Percentiles rank a stretch among this genome's conserved stretches.
Conservation (phyloP, 1,140 invertebrate genomes). For the Calosoma granatense region DNA sequence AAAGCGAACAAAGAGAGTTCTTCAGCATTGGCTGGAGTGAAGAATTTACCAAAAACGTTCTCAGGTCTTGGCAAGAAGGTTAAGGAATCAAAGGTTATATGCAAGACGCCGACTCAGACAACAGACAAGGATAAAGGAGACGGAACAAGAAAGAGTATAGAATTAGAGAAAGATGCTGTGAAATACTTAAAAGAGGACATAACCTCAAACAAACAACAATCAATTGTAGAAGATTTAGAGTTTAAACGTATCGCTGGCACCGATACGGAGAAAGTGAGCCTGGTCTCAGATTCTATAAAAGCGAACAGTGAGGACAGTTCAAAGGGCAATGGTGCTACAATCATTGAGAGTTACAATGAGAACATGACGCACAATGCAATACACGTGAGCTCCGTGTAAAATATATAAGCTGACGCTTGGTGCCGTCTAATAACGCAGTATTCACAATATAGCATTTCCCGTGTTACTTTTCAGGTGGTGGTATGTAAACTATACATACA, state of each 20-base stretch:
- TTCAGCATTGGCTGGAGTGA: slow-evolving; percentile 15
- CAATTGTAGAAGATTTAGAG: not conserved
- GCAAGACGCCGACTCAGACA: not conserved
- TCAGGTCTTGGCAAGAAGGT: slow-evolving; percentile 31
- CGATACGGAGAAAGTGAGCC: not conserved
- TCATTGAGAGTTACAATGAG: not conserved
- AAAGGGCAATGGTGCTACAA: not conserved
- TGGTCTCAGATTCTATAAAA: slow-evolving; percentile 2
- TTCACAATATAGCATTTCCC: not conserved
- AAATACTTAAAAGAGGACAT: not conserved
- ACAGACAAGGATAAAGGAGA: not conserved
- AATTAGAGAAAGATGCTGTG: not conserved
- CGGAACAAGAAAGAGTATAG: not conserved
- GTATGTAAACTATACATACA: too few species aligned
- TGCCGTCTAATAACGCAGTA: not conserved
- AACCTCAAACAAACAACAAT: not conserved
- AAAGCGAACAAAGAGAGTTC: slow-evolving; percentile 2
- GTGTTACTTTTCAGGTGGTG: not conserved
- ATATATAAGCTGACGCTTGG: not conserved
- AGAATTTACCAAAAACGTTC: slow-evolving; percentile 30
- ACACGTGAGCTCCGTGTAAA: slow-evolving; percentile 31
- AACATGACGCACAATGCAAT: slow-evolving; percentile 20
- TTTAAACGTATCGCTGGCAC: not conserved
- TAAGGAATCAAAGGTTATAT: slow-evolving; percentile 15
- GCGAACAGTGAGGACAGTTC: not conserved